Conservation (phyloP, 2,113 vertebrate genomes). For the Psephotus haematonotus region DNA sequence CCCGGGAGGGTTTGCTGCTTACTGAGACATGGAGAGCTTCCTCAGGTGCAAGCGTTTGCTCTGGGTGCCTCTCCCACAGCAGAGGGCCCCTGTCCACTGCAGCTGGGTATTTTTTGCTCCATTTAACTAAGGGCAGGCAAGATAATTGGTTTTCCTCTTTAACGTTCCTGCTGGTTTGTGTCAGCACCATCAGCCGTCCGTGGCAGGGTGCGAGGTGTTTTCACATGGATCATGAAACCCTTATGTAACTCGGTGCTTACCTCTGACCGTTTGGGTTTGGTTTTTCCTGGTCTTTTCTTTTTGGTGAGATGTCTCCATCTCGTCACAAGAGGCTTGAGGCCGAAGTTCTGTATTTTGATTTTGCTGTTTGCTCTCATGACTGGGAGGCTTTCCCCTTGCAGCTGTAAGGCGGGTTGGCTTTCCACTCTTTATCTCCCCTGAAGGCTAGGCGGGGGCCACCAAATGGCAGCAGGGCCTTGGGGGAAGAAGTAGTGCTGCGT, state of each 20-base stretch:
- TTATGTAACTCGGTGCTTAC: background rate
- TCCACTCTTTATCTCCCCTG: fast-evolving
- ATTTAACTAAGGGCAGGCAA: background rate
- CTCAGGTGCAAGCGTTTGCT: background rate
- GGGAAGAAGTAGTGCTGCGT: background rate
- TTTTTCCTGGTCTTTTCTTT: background rate
- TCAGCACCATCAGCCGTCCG: background rate
- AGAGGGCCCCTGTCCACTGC: background rate
- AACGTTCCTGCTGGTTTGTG: background rate
- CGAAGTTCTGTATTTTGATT: background rate
- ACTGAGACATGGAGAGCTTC: background rate
- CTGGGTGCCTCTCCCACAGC: background rate
- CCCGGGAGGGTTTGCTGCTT: background rate
- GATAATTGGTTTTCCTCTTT: conserved; percentile 4
- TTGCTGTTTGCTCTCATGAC: fast-evolving
- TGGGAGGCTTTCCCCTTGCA: background rate
- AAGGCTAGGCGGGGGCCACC: fast-evolving
- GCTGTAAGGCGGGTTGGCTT: background rate
- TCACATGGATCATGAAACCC: background rate
- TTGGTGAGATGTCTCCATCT: background rate
- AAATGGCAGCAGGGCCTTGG: background rate
- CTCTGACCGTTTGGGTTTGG: fast-evolving
- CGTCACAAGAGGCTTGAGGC: background rate
- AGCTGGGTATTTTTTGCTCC: background rate
- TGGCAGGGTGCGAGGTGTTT: background rate